Base-by-base conservation (phyloP, 2,797 vertebrate genomes). In the Sciurus carolinensis region DNA sequence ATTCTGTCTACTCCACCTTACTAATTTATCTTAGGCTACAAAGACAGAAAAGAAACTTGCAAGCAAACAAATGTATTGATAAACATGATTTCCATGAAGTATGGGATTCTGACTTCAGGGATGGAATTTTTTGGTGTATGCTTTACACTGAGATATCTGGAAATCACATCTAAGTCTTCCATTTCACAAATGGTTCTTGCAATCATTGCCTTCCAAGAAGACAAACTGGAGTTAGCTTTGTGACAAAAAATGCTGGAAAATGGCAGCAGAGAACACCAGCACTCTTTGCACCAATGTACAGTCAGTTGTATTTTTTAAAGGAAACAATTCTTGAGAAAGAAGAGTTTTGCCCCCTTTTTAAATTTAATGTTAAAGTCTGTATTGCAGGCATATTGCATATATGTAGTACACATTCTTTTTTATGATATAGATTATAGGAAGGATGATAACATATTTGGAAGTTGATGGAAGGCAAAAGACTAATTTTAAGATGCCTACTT, bases 321-420 rank as follows among this genome's bases (percentile, higher is more conserved):
- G 33, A 96, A 89, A 7, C 77, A 28, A 81, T 85, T 95, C 33
- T 95, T 91, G 57, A 80, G 64, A 95, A 82, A 30, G 12, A 54
- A 69, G 72, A 77, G 54, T 64, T 54, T n/a, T 90, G 59, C 33
- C 42, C 18, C 2, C 79, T 36, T 77, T 73, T 66, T 82, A 91
- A 86, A 91, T 59, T 1, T 52, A 87, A 84, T 33, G 9, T 50
- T 90, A 91, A 94, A 88, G 84, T 10, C 10, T 79, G 1, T 82
- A 24, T 39, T 82, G 30, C 12, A 66, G 76, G 18, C 36, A 90
- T 5, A 15, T 18, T 92, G 22, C 15, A 59, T 90, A 71, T 7
- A 73, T 17, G 1, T 66, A 33, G 50, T 44, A 85, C 89, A 50
- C 62, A 59, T 33, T 79, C 33, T n/a, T 80, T 76, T 64, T 39